phyloP scores from a whole-genome alignment of 2,113 vertebrate species.

The Clinocottus analis region DNA sequence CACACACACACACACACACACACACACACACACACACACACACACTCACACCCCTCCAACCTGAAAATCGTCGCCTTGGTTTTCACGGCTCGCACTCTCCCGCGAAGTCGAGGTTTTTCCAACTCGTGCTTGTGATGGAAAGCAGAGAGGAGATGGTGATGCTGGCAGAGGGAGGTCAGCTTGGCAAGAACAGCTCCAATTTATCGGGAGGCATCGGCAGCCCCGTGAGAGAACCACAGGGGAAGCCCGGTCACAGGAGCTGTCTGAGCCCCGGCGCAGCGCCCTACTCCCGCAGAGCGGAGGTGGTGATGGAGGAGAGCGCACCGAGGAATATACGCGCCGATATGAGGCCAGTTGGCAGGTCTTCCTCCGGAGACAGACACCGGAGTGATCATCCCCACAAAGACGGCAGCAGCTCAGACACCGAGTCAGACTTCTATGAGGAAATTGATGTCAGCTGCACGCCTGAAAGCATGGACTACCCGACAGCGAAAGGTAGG shows the following conservation, averaged over 20 bases:
- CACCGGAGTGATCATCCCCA: slow-evolving; percentile 81
- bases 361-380: slow-evolving; percentile 79
- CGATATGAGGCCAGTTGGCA: slow-evolving; percentile 84
- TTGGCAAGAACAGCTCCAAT: slow-evolving; percentile 88
- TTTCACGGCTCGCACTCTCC: slow-evolving; percentile 51
- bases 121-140: slow-evolving; percentile 86
- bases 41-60: slow-evolving; percentile 53
- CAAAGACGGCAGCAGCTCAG: slow-evolving; percentile 94
- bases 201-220: slow-evolving; percentile 87
- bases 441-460: slow-evolving; percentile 99
- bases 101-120: slow-evolving; percentile 46
- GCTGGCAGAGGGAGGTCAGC: slow-evolving; percentile 91
- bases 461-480: slow-evolving; percentile 95
- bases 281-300: slow-evolving; percentile 83
- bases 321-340: slow-evolving; percentile 85
- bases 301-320: slow-evolving; percentile 80
- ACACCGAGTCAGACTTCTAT: slow-evolving; percentile 98
- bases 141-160: slow-evolving; percentile 92
- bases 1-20: not conserved
- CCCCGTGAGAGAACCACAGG: slow-evolving; percentile 84
- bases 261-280: slow-evolving; percentile 88
- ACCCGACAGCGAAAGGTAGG: slow-evolving; percentile 90
- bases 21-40: not conserved
- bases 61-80: slow-evolving; percentile 48
- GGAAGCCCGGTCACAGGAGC: slow-evolving; percentile 87